These are phyloP conservation scores for Synanthedon tipuliformis DNA, from an alignment of 2,888 invertebrate species.

Conservation along the genomic window DNA sequence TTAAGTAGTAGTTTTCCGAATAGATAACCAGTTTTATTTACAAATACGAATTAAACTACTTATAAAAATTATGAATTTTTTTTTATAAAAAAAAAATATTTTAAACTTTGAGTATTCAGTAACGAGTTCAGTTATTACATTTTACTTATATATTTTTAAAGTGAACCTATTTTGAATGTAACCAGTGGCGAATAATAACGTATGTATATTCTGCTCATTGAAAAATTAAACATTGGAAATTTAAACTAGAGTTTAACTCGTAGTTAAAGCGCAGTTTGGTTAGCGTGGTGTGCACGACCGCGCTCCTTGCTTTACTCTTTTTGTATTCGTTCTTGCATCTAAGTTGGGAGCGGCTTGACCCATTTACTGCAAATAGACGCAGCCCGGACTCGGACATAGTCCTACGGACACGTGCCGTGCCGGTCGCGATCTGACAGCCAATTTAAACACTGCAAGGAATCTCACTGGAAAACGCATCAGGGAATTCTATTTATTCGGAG, in stretches of 20 bases:
- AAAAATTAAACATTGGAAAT: no score
- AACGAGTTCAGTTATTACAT: no score
- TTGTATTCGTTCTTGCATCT: conserved; percentile 68
- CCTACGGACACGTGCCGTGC: conserved; percentile 43
- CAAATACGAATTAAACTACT: no score
- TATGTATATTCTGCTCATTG: no score
- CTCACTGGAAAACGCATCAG: not conserved
- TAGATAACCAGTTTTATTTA: no score
- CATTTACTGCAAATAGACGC: conserved; percentile 63
- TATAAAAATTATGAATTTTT: no score
- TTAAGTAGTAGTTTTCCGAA: no score
- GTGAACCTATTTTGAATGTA: no score
- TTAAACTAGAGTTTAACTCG: not conserved
- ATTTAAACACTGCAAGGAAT: not conserved
- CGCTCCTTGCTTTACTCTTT: conserved; percentile 58
- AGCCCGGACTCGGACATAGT: conserved; percentile 36
- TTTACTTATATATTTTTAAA: no score
- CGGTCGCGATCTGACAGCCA: not conserved
- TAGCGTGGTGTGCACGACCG: conserved; percentile 13
- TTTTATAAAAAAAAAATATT: no score
- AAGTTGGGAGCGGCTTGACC: conserved; percentile 64
- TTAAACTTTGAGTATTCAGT: no score
- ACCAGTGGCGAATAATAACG: no score
- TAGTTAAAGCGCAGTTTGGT: not conserved
- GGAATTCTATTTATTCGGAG: not conserved